phyloP scores from a whole-genome alignment of 2,113 vertebrate genomes.

The Xiphias gladius region DNA sequence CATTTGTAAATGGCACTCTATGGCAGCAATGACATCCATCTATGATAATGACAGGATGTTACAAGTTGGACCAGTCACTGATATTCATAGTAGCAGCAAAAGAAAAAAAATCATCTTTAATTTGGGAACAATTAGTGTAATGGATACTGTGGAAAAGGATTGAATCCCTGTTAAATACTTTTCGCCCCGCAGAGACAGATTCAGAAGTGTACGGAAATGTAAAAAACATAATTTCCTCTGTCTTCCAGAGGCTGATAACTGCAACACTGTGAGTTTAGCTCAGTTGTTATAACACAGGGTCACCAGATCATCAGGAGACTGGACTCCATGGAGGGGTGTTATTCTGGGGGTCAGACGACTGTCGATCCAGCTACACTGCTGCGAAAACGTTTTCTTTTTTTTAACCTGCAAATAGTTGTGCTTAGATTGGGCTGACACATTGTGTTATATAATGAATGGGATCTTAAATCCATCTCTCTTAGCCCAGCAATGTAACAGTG shows the following conservation, averaged over 20 bases:
- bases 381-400: not conserved
- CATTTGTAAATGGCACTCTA: not conserved
- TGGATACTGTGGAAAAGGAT: not conserved
- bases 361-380: constrained; percentile 1
- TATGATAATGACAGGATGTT: not conserved
- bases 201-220: not conserved
- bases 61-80: not conserved
- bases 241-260: constrained; percentile 5
- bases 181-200: not conserved
- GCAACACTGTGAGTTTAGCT: constrained; percentile 9
- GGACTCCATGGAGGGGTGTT: constrained; percentile 15
- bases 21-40: not conserved
- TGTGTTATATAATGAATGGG: not conserved
- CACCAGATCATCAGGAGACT: constrained; percentile 23
- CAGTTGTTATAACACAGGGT: constrained; percentile 11
- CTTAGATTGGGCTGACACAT: too few species aligned
- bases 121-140: constrained; percentile 10
- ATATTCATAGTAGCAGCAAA: not conserved
- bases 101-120: not conserved
- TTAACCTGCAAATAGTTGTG: too few species aligned
- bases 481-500: not conserved
- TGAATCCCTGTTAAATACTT: not conserved
- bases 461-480: not conserved
- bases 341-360: constrained; percentile 14
- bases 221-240: constrained; percentile 6